Evolutionary conservation across 2,797 vertebrate species (phyloP), one percentile per base, ranked within the genome.

Genomic region (Ctenopoma kingsleyae): DNA sequence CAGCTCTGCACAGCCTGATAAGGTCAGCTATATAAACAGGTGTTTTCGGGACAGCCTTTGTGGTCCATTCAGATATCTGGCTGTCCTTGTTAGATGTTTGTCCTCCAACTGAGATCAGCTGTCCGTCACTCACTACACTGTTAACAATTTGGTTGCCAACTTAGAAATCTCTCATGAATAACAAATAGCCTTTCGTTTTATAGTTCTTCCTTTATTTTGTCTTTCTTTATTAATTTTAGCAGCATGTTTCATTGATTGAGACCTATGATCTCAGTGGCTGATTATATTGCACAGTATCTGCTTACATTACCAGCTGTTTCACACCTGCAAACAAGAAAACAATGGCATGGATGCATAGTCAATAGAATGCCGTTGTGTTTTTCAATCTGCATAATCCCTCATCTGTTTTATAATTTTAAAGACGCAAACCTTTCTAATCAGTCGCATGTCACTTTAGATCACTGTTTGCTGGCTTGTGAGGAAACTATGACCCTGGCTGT

Each of bases 1-100:
- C 80, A 74, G 79, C 75, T 80, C 58, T 79, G 74, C 53, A 55
- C 73, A 64, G 83, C 68, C 67, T 84, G 91, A 93, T 93, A 90
- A 91, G 85, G 88, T 90, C 80, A 83, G 47, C 71, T 67, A 81
- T 76, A 81, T 89, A 80, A 85, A 81, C 78, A 61, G 58, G 25
- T 70, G 52, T 67, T 80, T 84, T 85, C 65, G 16, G 55, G 46
- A 41, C 43, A 23, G 55, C 74, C 72, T 83, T 80, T 78, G 61
- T 68, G 57, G 56, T 74, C 63, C 30, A 30, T 76, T 75, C 41
- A 68, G 62, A 81, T 76, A 55, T 86, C 79, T 83, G 62, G 35
- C 59, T 83, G 47, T 46, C 61, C 15, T 58, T 52, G 67, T 76
- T 74, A 46, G 67, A 80, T 60, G 58, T 74, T 70, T 85, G 55